Conservation (phyloP, 2,888 invertebrate species). For the Scrobipalpa atriplicella region DNA sequence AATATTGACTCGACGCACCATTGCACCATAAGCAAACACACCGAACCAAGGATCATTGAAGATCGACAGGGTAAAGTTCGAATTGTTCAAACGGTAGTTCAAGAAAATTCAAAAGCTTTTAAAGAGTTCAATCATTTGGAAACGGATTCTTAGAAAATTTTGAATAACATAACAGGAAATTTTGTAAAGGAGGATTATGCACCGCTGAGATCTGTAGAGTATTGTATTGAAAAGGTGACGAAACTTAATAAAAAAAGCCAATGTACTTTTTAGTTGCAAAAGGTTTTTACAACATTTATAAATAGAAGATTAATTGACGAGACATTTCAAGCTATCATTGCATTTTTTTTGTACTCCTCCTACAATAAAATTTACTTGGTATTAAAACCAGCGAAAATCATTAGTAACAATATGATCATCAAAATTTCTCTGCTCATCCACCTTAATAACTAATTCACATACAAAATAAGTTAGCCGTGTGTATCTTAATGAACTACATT, state of each 20-base stretch:
- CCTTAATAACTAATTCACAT: too few species aligned
- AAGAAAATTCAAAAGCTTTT: constrained; percentile 36
- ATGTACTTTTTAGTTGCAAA: too few species aligned
- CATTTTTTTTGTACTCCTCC: background rate
- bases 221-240: too few species aligned
- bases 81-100: constrained; percentile 33
- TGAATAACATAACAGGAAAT: background rate
- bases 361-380: background rate
- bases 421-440: background rate
- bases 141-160: constrained; percentile 43
- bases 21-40: constrained; percentile 33
- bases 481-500: too few species aligned
- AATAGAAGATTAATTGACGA: background rate
- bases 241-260: too few species aligned
- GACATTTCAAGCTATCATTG: constrained; percentile 2
- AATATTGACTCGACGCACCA: constrained; percentile 11
- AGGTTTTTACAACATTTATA: too few species aligned
- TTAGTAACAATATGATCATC: too few species aligned
- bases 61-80: constrained; percentile 39
- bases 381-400: too few species aligned
- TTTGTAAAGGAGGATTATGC: background rate
- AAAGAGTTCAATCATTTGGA: constrained; percentile 51
- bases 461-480: too few species aligned
- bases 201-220: too few species aligned
- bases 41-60: constrained; percentile 31